These are phyloP conservation scores for Poeciliopsis gracilis DNA, from an alignment of 2,797 vertebrate genomes.

Conservation along the genomic window DNA sequence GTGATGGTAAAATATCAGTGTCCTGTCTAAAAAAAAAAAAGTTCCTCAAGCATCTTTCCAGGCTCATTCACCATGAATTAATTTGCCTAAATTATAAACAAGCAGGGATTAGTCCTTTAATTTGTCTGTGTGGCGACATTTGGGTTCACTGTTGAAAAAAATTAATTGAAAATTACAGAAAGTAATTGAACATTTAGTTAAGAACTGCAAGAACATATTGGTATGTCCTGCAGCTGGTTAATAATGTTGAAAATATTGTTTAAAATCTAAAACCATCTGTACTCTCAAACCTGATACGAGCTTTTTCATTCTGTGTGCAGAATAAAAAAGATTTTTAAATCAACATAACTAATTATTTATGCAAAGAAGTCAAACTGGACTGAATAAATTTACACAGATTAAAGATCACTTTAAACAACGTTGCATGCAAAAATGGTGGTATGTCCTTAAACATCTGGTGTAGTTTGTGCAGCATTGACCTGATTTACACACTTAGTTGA, in stretches of 20 bases:
- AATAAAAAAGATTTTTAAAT: not conserved
- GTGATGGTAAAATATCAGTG: not conserved
- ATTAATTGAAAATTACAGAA: not conserved
- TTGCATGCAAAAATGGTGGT: not conserved
- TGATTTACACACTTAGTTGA: not conserved
- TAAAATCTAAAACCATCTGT: not conserved
- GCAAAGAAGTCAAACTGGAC: not conserved
- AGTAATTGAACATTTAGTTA: not conserved
- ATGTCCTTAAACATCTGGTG: not conserved
- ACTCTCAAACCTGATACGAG: not conserved
- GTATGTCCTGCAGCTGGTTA: not conserved
- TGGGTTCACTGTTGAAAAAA: not conserved
- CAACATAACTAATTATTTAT: not conserved
- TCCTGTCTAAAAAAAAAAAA: not conserved
- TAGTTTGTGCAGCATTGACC: not conserved
- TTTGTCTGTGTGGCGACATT: not conserved
- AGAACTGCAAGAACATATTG: not conserved
- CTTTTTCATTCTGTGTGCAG: not conserved
- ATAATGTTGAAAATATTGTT: not conserved
- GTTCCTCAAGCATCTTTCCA: not conserved
- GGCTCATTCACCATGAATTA: not conserved
- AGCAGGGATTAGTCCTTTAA: not conserved
- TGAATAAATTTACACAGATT: not conserved
- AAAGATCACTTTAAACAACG: not conserved
- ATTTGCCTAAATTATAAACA: not conserved